These are phyloP conservation scores for Microdon myrmicae DNA, from an alignment of 2,888 invertebrate species.

Conservation along the genomic window DNA sequence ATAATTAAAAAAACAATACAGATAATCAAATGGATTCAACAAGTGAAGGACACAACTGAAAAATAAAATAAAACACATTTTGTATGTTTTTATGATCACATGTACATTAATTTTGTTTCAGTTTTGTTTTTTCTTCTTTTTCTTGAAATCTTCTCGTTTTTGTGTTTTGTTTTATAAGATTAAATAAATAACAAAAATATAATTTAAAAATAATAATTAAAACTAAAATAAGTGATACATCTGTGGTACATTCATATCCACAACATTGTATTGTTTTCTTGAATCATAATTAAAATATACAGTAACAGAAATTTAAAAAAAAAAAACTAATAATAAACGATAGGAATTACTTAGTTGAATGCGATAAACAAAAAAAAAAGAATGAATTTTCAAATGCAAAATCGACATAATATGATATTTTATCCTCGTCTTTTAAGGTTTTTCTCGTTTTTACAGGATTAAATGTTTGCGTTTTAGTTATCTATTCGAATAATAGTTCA, in stretches of 20 bases:
- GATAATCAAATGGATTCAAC: not conserved
- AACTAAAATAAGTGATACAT: slow-evolving; percentile 48
- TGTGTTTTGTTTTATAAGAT: slow-evolving; percentile 57
- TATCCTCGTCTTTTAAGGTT: slow-evolving; percentile 18
- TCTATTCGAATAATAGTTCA: no score
- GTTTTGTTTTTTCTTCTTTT: slow-evolving; percentile 41
- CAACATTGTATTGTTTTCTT: slow-evolving; percentile 22
- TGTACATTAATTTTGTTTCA: slow-evolving; percentile 58
- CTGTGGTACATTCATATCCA: slow-evolving; percentile 49
- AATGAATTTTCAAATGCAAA: slow-evolving; percentile 17
- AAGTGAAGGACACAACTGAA: slow-evolving; percentile 3
- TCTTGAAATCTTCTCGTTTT: slow-evolving; percentile 35
- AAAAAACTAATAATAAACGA: no score
- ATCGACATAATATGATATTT: slow-evolving; percentile 17
- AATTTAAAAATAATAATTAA: slow-evolving; percentile 54
- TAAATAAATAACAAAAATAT: slow-evolving; percentile 58
- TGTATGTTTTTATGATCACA: slow-evolving; percentile 60
- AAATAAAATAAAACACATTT: slow-evolving; percentile 33
- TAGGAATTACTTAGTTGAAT: slow-evolving; percentile 11
- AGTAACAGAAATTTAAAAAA: slow-evolving; percentile 36
- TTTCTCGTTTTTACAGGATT: no score
- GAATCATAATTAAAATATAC: slow-evolving; percentile 22
- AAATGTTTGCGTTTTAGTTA: no score
- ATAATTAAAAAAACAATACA: not conserved
- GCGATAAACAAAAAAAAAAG: slow-evolving; percentile 22